A percentile compares a stretch with the other conserved stretches of the same genome.
phyloP scores from a whole-genome alignment of 2,888 invertebrate genomes.

The Agrotis puta region DNA sequence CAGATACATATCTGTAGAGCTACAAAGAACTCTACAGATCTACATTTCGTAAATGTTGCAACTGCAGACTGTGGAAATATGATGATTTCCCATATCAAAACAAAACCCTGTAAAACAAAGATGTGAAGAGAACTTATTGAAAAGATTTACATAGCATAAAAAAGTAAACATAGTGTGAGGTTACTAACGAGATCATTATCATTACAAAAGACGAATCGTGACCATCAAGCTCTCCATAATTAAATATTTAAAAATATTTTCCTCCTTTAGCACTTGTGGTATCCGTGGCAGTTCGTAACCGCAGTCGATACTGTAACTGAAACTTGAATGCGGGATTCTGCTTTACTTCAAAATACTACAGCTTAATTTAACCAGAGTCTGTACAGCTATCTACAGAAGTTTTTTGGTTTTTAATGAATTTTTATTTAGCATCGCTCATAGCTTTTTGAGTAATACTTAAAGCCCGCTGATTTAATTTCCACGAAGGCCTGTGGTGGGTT shows the following conservation, averaged over 20 bases:
- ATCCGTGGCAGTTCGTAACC: slow-evolving; percentile 20
- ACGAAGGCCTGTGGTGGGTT: slow-evolving; percentile 17
- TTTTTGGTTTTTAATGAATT: slow-evolving; percentile 17
- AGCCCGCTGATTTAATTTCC: slow-evolving; percentile 44
- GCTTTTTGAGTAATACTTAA: slow-evolving; percentile 26
- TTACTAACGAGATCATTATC: background rate
- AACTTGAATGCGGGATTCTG: slow-evolving; percentile 42
- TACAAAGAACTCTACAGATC: no score
- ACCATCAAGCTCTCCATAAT: slow-evolving; percentile 19
- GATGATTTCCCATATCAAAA: no score
- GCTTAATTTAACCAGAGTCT: slow-evolving; percentile 33
- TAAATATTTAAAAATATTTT: slow-evolving; percentile 19
- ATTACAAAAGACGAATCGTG: slow-evolving; percentile 8
- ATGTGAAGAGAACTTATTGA: background rate
- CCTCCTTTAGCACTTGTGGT: slow-evolving; percentile 36
- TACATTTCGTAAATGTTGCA: no score
- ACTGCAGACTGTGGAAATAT: no score
- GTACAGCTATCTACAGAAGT: slow-evolving; percentile 24
- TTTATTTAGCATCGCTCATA: slow-evolving; percentile 28
- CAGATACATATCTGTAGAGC: no score
- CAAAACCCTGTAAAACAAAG: no score
- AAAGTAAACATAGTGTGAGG: background rate
- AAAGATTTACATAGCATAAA: background rate
- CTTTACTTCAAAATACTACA: slow-evolving; percentile 45
- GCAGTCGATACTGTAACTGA: slow-evolving; percentile 44